Conservation (phyloP, 2,797 vertebrate genomes). For the Cuculus canorus region DNA sequence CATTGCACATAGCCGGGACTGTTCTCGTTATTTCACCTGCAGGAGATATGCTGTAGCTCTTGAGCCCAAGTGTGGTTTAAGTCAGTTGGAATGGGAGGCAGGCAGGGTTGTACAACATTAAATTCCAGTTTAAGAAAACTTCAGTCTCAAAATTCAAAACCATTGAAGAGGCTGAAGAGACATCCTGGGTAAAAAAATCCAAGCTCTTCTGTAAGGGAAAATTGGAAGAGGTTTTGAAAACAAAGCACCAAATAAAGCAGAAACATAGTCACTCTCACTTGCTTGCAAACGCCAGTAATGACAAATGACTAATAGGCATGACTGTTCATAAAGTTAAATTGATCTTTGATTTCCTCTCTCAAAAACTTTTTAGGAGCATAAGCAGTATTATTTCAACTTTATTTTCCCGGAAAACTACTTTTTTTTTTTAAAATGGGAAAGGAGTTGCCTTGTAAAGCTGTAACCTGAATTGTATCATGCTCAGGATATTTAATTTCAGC, state of each 20-base stretch:
- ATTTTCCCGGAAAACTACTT: not conserved
- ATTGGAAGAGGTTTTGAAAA: not conserved
- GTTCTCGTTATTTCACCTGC: not conserved
- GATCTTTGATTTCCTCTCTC: not conserved
- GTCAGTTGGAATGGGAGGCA: not conserved
- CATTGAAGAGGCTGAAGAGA: not conserved
- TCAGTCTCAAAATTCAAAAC: not conserved
- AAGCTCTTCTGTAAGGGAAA: not conserved
- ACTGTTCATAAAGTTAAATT: constrained; percentile 8
- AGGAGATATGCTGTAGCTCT: not conserved
- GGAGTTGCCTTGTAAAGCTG: not conserved
- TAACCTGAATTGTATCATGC: not conserved
- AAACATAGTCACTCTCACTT: not conserved
- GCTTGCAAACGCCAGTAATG: not conserved
- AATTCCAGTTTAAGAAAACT: not conserved
- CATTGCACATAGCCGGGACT: not conserved
- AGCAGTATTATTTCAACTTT: not conserved
- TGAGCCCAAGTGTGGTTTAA: fast-evolving
- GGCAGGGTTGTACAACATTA: not conserved
- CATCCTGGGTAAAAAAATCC: not conserved
- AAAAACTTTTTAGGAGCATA: not conserved
- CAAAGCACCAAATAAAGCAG: not conserved
- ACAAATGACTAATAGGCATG: constrained; percentile 7
- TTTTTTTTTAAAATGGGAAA: not conserved
- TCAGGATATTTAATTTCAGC: not conserved